These are phyloP conservation scores for Corythoichthys haematopterus DNA, from an alignment of 2,113 vertebrate genomes.

Conservation along the genomic window DNA sequence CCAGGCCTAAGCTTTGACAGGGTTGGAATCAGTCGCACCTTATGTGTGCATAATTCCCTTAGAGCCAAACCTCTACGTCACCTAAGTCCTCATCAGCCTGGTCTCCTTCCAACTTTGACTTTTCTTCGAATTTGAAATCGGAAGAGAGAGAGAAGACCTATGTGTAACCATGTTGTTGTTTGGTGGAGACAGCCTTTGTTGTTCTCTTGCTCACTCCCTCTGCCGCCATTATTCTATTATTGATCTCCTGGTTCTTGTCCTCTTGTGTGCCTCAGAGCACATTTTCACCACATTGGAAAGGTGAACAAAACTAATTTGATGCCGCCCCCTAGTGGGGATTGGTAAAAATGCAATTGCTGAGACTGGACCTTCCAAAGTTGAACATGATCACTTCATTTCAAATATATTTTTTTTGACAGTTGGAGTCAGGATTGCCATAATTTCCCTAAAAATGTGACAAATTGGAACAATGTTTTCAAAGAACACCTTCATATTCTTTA, in stretches of 20 bases:
- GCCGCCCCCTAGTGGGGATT: conserved; percentile 54
- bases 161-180: conserved; percentile 15
- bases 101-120: conserved; percentile 4
- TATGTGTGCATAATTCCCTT: conserved; percentile 16
- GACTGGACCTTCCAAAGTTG: background rate
- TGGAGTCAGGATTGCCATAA: too few relatives aligned
- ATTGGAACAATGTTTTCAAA: too few relatives aligned
- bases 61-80: background rate
- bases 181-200: conserved; percentile 30
- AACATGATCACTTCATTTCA: background rate
- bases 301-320: conserved; percentile 12
- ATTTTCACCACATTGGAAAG: conserved; percentile 13
- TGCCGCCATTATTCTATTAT: conserved; percentile 65
- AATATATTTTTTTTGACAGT: too few relatives aligned
- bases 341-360: conserved; percentile 18
- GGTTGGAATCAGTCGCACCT: conserved; percentile 3
- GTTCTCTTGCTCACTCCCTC: conserved; percentile 43
- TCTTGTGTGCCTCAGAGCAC: conserved; percentile 47
- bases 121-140: background rate
- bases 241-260: conserved; percentile 59
- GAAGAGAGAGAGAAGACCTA: background rate
- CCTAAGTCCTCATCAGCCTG: conserved; percentile 1
- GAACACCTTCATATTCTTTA: too few relatives aligned
- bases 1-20: conserved; percentile 40
- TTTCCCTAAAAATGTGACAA: too few relatives aligned